A percentile compares a stretch with the other conserved stretches of the same genome.
These are phyloP conservation scores for Araneus ventricosus DNA, from an alignment of 1,140 invertebrate species.

Conservation along the genomic window DNA sequence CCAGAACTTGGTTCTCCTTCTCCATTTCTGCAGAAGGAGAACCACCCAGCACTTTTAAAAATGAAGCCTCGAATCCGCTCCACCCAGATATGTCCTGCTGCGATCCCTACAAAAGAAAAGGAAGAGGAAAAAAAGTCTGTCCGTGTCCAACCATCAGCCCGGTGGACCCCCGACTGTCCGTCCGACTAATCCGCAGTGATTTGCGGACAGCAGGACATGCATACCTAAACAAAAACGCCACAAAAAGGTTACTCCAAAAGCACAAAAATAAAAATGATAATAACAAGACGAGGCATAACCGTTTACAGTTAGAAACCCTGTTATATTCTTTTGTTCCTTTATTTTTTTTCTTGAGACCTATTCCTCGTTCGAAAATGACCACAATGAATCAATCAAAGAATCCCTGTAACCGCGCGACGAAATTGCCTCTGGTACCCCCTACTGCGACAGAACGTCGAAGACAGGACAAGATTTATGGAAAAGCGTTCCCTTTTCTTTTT, in stretches of 20 bases:
- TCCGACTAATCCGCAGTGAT: conserved; percentile 56
- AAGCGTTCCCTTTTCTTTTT: background rate
- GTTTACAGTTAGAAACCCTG: background rate
- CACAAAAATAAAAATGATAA: background rate
- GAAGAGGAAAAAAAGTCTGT: background rate
- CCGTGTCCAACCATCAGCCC: background rate
- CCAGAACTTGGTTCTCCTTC: background rate
- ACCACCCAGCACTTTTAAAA: background rate
- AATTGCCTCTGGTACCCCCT: conserved; percentile 64
- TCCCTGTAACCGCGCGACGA: conserved; percentile 53
- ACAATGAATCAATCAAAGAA: conserved; percentile 70
- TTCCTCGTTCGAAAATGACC: conserved; percentile 57
- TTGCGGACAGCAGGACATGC: conserved; percentile 64
- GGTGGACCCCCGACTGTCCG: conserved; percentile 7
- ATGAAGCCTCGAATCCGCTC: background rate
- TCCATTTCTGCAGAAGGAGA: background rate
- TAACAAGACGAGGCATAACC: conserved; percentile 1
- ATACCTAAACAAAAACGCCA: conserved; percentile 64
- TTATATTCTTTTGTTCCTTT: conserved; percentile 43
- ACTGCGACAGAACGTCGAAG: conserved; percentile 57
- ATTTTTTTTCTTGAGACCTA: background rate
- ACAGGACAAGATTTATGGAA: conserved; percentile 68
- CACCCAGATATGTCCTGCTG: background rate
- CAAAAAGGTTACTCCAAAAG: conserved; percentile 22
- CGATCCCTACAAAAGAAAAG: background rate